Evolutionary conservation across 2,797 vertebrate species (phyloP), one percentile per base, ranked within the genome.

Genomic region (Typhlichthys subterraneus): DNA sequence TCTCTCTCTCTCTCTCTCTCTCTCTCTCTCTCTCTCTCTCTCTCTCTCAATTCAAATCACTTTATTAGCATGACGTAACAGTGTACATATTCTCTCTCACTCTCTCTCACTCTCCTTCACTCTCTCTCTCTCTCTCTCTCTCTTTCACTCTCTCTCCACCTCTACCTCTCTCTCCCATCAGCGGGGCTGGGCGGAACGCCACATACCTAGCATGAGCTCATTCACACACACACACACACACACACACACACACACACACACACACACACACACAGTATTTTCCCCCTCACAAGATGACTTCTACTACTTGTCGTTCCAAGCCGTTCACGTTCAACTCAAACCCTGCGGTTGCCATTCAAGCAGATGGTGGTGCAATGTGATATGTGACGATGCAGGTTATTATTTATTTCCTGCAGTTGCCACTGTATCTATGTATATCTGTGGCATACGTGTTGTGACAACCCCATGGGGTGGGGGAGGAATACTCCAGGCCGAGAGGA

Each of bases 181-280:
- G 7, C 29, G 8, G 33, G 4, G 31, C 11, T n/a, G 71, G 77
- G 72, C 63, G 69, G 68, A 65, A 67, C n/a, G n/a, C 38, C 29
- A 47, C 45, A 75, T 56, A 45, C 15, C 55, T 45, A 69, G 53
- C 53, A 79, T 81, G 62, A 72, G 57, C 60, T 78, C 65, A 67
- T 56, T 58, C 49, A 72, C 59, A 6, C 31, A 23, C 50, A 45
- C 50, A 51, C 11, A 12, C 13, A 47, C 57, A 48, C 15, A 12
- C 56, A 10, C 4, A 58, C 33, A 45, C 12, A 55, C 38, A 45
- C 38, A 46, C 38, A 45, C 42, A 46, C 42, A 45, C 56, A 57
- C 56, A 57, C 5, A 9, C 46, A 48, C 46, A 48, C 46, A 48
- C 46, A 48, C 46, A 48, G 19, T 23, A 23, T 23, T 23, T 23